Base-by-base conservation (phyloP, 2,888 invertebrate genomes). In the Dasypogon diadema region DNA sequence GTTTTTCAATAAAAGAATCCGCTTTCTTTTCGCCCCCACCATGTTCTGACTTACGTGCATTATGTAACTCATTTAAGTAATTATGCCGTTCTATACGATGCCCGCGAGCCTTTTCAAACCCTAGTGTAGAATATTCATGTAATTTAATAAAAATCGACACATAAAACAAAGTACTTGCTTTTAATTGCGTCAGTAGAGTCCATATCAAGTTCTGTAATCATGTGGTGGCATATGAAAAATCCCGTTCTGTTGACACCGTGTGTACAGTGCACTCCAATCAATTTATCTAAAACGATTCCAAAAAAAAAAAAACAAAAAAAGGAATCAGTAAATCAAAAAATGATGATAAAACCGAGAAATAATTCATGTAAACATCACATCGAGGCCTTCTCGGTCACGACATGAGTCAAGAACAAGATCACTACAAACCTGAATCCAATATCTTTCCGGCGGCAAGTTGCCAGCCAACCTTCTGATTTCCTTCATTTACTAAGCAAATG, bases 161-260 rank as follows among this genome's bases (percentile, higher is more conserved):
- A 56, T 8, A 42, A 21, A 8, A n/a, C 48, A 12, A 14, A 16
- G 3, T 54, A 82, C 83, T 80, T 86, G 92, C 92, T 87, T 81
- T 87, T 83, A 73, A 92, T 88, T 51, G 92, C 91, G 51, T 88
- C 87, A 18, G 85, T 80, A 12, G 89, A 88, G 2, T 87, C 81
- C 78, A 91, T 87, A 22, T 88, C 87, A 82, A 92, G 84, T 75
- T 89, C 88, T 77, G 91, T 89, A 74, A 92, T 88, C 89, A 94
- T 90, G 84, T 90, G 93, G 81, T 91, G 89, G 83, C 93, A 93
- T 79, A 94, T 91, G 83, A 94, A 89, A 83, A 91, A 93, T 2
- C 94, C 93, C 6, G 93, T 93, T 79, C 94, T 89, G 84, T 94
- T 94, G 78, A 94, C 86, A 2, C 94, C 94, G 82, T 93, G 94